These are phyloP conservation scores for Metellina segmentata DNA, from an alignment of 2,888 invertebrate species.

Conservation along the genomic window DNA sequence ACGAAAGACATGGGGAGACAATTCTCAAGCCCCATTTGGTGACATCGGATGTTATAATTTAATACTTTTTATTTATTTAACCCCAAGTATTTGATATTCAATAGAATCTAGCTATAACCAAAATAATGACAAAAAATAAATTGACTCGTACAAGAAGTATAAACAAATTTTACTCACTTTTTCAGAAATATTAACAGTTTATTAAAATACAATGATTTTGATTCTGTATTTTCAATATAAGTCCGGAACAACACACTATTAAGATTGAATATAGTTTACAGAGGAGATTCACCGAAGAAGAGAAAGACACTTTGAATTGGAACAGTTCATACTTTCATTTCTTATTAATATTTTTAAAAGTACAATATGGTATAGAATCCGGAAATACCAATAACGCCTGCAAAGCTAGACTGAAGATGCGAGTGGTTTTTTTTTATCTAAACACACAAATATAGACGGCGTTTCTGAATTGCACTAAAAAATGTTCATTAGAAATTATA, in stretches of 20 bases:
- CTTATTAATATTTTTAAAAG: slow-evolving; percentile 13
- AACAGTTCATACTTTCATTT: slow-evolving; percentile 31
- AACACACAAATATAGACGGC: too few relatives aligned
- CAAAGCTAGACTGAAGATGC: slow-evolving; percentile 14
- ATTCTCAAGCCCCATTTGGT: too few relatives aligned
- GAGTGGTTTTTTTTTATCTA: too few relatives aligned
- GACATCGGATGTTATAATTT: too few relatives aligned
- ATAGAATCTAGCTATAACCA: too few relatives aligned
- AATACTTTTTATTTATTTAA: too few relatives aligned
- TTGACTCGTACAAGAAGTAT: slow-evolving; percentile 20
- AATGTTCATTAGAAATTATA: too few relatives aligned
- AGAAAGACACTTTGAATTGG: slow-evolving; percentile 64
- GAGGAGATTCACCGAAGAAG: slow-evolving; percentile 30
- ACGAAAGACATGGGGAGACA: too few relatives aligned
- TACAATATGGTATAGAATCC: slow-evolving; percentile 15
- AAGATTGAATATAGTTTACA: slow-evolving; percentile 33
- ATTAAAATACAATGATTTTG: slow-evolving; percentile 75
- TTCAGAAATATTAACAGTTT: slow-evolving; percentile 71
- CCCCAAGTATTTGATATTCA: too few relatives aligned
- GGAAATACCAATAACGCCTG: slow-evolving; percentile 4
- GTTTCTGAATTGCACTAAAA: too few relatives aligned
- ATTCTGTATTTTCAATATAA: slow-evolving; percentile 44
- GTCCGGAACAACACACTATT: slow-evolving; percentile 29
- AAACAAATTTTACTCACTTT: slow-evolving; percentile 70
- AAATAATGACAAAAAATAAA: too few relatives aligned